Evolutionary conservation across 2,113 vertebrate species (phyloP), one percentile per base, ranked within the genome.

Genomic region (Trichechus manatus): DNA sequence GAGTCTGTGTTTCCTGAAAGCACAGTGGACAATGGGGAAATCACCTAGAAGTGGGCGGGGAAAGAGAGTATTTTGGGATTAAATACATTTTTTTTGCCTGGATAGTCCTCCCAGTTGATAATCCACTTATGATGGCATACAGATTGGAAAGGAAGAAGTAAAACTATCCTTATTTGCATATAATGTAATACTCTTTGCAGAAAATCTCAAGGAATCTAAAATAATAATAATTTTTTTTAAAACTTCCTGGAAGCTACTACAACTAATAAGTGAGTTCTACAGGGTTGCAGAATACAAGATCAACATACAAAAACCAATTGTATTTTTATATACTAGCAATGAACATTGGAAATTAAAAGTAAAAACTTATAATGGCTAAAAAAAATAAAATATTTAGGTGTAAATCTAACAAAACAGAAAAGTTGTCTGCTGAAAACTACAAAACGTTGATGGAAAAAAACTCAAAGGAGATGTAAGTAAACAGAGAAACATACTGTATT

Each of bases 131-230:
- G 31, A 59, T 36, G 5, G 7, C 27, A 50, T 47, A 64, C 8
- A 39, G 39, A 81, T 29, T 31, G 56, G 33, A 78, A 86, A 91
- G 33, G 36, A 66, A 92, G 64, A 92, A 87, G 47, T 53, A 74
- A 95, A 94, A 84, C 36, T 89, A 25, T 80, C 17, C 27, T 92
- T 72, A 85, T 22, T 89, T 96, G 42, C 82, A 78, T 72, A 90
- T 39, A 31, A 81, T 33, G 53, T 44, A 27, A 63, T 77, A 31
- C 7, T 25, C 3, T 25, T 9, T 31, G 9, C 56, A 96, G 47
- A 87, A 97, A 64, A 87, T 72, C 27, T 10, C 7, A 72, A 93
- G 75, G 19, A 81, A 74, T 47, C 20, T 36, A 36, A 93, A 91
- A 95, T 59, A 39, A 56, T 33, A 17, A 56, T 56, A 56, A 14